These are phyloP conservation scores for Spicauda simplicius DNA, from an alignment of 2,888 invertebrate genomes.

Conservation along the genomic window DNA sequence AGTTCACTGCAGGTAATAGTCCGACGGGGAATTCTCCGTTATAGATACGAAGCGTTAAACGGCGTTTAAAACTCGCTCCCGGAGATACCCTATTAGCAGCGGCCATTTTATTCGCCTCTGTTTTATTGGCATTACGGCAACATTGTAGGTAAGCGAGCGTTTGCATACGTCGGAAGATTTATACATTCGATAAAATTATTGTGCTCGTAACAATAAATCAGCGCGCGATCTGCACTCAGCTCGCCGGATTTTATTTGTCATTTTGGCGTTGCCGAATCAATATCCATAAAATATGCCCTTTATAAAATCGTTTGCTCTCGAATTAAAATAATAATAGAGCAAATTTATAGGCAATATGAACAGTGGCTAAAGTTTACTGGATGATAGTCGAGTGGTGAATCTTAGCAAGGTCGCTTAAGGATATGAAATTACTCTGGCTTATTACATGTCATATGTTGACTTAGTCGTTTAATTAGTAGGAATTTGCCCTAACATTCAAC, in stretches of 20 bases:
- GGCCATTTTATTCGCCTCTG: conserved; percentile 20
- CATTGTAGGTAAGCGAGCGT: conserved; percentile 22
- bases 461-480: not conserved
- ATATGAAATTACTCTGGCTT: not conserved
- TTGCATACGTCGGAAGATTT: conserved; percentile 33
- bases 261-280: conserved; percentile 34
- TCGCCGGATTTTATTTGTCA: conserved; percentile 34
- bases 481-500: not conserved
- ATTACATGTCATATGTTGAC: not conserved
- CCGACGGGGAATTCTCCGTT: conserved; percentile 28
- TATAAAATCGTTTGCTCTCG: conserved; percentile 29
- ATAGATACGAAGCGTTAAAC: conserved; percentile 23
- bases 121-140: conserved; percentile 30
- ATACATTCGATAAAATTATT: conserved; percentile 35
- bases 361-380: conserved; percentile 6
- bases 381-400: not conserved
- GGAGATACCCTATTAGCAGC: conserved; percentile 29
- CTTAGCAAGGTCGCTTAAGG: not conserved
- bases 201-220: conserved; percentile 34
- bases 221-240: conserved; percentile 30
- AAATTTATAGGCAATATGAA: conserved; percentile 21
- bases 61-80: conserved; percentile 22
- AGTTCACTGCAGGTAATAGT: conserved; percentile 34
- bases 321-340: conserved; percentile 29
- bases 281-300: conserved; percentile 35